Evolutionary conservation across 2,888 invertebrate genomes (phyloP), one percentile per base, ranked within the genome.

Genomic region (Hemistola chrysoprasaria): DNA sequence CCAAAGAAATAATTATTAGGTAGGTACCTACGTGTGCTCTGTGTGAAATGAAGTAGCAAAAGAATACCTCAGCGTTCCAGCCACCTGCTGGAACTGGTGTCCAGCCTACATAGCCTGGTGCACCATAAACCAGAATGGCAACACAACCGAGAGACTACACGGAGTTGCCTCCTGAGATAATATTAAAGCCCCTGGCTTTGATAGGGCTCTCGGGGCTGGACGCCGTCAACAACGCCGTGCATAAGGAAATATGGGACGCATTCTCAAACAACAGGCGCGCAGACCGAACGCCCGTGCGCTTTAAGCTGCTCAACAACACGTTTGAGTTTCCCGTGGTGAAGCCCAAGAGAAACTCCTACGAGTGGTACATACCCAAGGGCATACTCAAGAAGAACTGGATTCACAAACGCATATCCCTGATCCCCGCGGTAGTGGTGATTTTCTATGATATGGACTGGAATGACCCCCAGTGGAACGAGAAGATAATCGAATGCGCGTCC

Each of bases 391-490:
- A 94, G 26, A 96, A 96, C 70, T 99, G 99, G 99, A 95, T 98
- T 90, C 91, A 93, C 33, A 99, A 99, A 78, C 97, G 98, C 70
- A 90, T 97, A 22, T 93, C 94, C 55, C 91, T 95, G 40, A 91
- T 99, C 50, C 99, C 99, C 5, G 94, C 98, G 1, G 95, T 99
- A 0, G 94, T 97, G 11, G 97, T 98, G 1, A 92, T 98, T 47
- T 99, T 99, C 80, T 97, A 96, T 76, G 98, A 99, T 67, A 92
- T 99, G 71, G 98, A 99, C 81, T 99, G 99, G 99, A 96, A 97
- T 72, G 98, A 98, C 80, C 90, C 92, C 0, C 92, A 94, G 50
- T 99, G 98, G 98, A 95, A 95, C 57, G 98, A 98, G 58, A 98
- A 96, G 71, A 96, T 97, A 69, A 93, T 96, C 62, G 98, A 98